Evolutionary conservation across 2,888 invertebrate species (phyloP), one percentile per base, ranked within the genome.

Genomic region (Caenorhabditis sp.): DNA sequence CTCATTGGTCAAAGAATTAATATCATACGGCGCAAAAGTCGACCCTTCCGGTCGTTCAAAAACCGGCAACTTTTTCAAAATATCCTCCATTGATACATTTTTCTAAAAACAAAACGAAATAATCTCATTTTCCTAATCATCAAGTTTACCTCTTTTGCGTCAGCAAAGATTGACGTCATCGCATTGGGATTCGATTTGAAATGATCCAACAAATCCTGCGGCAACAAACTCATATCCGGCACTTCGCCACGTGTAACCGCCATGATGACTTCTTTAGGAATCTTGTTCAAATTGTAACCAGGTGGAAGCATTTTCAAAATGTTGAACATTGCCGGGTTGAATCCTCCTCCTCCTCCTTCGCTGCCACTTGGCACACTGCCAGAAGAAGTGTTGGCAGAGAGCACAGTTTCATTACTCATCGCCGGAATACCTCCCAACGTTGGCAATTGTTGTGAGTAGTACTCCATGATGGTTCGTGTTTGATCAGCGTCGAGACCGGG

Each of bases 1-100:
- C 49, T 86, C 85, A 58, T 80, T 76, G 37, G 84, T 81, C 58
- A 86, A 62, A 51, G 83, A 69, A 66, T 83, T 85, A 77, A 86
- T 83, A 69, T 86, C 86, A 61, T 86, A 86, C 5, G 86, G 85
- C 5, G 82, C 77, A 72, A 86, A 86, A 0, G 86, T 86, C 1
- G 78, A 69, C 31, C 82, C 67, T 26, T 73, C 79, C 1, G 84
- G 81, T 21, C 81, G 73, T 36, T 81, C 84, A 62, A 85, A 86
- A 8, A 73, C 79, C 12, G 86, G 86, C 51, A 86, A 67, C 60
- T 87, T 86, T 31, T 76, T 65, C 23, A 86, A 71, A 57, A 86
- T 74, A 31, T 86, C 85, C 23, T 86, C 86, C 26, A 86, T 77
- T 10, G 83, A 66, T 21, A 81, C 68, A 58, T 83, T 82, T n/a